Evolutionary conservation across 2,797 vertebrate genomes (phyloP), one percentile per base, ranked within the genome.

Genomic region (Sciurus vulgaris): DNA sequence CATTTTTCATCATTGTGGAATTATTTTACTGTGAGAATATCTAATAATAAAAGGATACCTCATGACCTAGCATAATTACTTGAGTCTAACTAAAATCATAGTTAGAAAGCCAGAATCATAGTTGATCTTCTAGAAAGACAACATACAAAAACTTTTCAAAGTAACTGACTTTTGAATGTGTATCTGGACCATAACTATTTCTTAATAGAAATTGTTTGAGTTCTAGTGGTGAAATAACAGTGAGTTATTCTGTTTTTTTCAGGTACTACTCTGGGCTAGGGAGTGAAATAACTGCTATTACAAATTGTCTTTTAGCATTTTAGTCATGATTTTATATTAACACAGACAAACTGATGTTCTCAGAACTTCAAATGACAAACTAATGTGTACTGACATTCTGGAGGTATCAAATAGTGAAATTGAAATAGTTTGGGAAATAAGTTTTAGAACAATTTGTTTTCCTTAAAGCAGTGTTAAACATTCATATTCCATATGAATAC

Each of bases 1-100:
- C 79, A 7, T 26, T 89, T 92, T 89, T 56, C 17, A 65, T 65
- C 14, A 70, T 33, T 38, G 2, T 82, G 20, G n/a, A 92, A 83
- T 89, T 93, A 83, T 77, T 92, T 92, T 93, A n/a, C 47, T 83
- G 4, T 2, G 83, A 92, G 41, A 89, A 86, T 86, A 38, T 92
- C 86, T 86, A 86, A 89, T 86, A 86, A 89, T 72, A 87, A 92
- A 20, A 18, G 84, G 13, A 63, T 7, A 59, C n/a, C 88, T 81
- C 63, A 63, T 26, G 78, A 92, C 14, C 33, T 24, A 79, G 30
- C 15, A 35, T 69, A 78, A 73, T 86, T 86, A 69, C 14, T 56
- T 70, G 24, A 59, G 15, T 69, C 76, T 59, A 77, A 94, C 70
- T 59, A 77, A 93, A 44, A 65, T 78, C 59, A 77, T 22, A 82